A percentile compares a stretch with the other conserved stretches of the same genome.
Conservation (phyloP, 2,797 vertebrate species). For the Myotis myotis region DNA sequence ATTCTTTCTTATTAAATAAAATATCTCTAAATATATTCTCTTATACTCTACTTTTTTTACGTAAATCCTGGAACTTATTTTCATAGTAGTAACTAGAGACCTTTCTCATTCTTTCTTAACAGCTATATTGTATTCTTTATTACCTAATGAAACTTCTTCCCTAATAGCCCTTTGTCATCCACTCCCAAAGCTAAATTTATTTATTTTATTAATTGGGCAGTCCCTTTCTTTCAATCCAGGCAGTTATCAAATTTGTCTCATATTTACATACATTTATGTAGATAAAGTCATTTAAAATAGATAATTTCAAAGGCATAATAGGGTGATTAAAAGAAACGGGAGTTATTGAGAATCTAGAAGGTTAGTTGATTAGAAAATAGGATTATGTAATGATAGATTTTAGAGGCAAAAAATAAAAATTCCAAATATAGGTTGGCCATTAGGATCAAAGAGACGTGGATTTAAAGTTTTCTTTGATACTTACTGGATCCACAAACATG, state of each 20-base stretch:
- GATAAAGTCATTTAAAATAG: background rate
- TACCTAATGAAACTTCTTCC: background rate
- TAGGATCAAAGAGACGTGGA: background rate
- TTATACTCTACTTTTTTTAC: background rate
- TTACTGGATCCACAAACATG: background rate
- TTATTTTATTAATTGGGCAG: constrained; percentile 14
- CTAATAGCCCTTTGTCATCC: background rate
- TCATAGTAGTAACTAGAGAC: background rate
- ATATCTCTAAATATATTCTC: background rate
- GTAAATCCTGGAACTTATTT: background rate
- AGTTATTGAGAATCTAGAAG: background rate
- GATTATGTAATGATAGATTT: background rate
- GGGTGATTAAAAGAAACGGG: background rate
- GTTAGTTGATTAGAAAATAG: background rate
- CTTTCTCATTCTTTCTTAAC: background rate
- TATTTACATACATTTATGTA: background rate
- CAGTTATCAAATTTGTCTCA: background rate
- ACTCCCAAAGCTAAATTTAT: background rate
- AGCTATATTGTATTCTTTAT: background rate
- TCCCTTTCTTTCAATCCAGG: background rate
- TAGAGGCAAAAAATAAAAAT: background rate
- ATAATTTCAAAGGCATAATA: background rate
- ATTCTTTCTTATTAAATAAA: background rate
- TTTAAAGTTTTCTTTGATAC: background rate
- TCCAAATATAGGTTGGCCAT: background rate